Percentiles rank a stretch among this genome's conserved stretches.
Conservation (phyloP, 92 coral and sea anemone species). For the Montipora capitata region DNA sequence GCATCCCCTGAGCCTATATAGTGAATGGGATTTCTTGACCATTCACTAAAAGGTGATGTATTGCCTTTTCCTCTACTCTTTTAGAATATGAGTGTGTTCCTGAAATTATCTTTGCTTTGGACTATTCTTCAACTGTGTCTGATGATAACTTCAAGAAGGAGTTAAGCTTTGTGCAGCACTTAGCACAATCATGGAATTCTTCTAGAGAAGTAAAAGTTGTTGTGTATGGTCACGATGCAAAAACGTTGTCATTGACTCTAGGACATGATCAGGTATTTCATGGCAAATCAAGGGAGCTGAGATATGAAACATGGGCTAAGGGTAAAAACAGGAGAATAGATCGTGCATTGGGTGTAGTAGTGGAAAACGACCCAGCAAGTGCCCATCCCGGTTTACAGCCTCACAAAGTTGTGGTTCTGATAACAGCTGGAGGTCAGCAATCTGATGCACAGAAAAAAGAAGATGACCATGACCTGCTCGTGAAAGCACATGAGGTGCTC, state of each 20-base stretch:
- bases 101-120: constrained; percentile 26
- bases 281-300: background rate
- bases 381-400: background rate
- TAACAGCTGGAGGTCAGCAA: constrained; percentile 34
- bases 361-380: background rate
- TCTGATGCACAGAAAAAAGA: background rate
- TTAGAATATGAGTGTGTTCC: background rate
- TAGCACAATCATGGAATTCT: constrained; percentile 1
- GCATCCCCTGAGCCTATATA: too few species aligned
- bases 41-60: too few species aligned
- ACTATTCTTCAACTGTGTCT: constrained; percentile 27
- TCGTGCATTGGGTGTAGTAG: background rate
- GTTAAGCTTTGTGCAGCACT: background rate
- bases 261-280: background rate
- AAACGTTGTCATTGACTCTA: background rate
- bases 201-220: background rate
- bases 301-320: background rate
- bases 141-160: background rate
- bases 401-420: constrained; percentile 7
- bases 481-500: background rate
- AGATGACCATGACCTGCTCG: constrained; percentile 1
- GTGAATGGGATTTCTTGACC: too few species aligned
- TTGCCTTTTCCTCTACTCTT: background rate
- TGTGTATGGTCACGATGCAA: background rate
- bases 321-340: constrained; percentile 18